Evolutionary conservation across 1,140 invertebrate species (phyloP), one percentile per base, ranked within the genome.

Genomic region (Aphaenogaster floridana): DNA sequence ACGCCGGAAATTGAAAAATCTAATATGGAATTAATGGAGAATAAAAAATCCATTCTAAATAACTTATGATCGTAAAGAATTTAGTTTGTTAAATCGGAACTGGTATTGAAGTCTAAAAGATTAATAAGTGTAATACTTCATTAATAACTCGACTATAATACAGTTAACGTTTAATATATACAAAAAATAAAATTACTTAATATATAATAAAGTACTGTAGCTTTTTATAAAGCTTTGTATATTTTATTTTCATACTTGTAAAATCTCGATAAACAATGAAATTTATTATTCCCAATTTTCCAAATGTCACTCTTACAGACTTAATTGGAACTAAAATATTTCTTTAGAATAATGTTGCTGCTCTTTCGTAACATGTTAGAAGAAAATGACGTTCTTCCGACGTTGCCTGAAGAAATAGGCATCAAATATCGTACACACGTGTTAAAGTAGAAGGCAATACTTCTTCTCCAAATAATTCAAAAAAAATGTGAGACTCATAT

Each of bases 351-450:
- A 61, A 54, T 17, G 17, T 21, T 21, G 28, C 9, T 45, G 7
- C 1, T 45, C 7, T 61, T 61, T 59, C 57, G 4, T 28, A 7
- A 17, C 8, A 42, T 76, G 52, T 66, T 13, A 8, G 17, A 87
- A 68, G 15, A 36, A 87, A 83, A 28, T 28, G 39, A 7, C 6
- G n/a, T 79, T 72, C 39, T 72, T 34, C 71, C 52, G 28, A 74
- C 39, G 59, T 74, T 74, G 50, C 42, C 59, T 39, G 42, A 36
- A 17, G 21, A 45, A 36, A 54, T 7, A 63, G 39, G 57, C 52
- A 1, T 86, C 89, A n/a, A 80, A 86, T 74, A 66, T 64, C 54
- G 11, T 39, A 48, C 71, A 88, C 83, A 89, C 63, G 79, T 90
- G 86, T 90, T 71, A 68, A 39, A 1, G 45, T 85, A 63, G 74